Evolutionary conservation across 2,113 vertebrate genomes (phyloP), one percentile per base, ranked within the genome.

Genomic region (Coreoperca whiteheadi): DNA sequence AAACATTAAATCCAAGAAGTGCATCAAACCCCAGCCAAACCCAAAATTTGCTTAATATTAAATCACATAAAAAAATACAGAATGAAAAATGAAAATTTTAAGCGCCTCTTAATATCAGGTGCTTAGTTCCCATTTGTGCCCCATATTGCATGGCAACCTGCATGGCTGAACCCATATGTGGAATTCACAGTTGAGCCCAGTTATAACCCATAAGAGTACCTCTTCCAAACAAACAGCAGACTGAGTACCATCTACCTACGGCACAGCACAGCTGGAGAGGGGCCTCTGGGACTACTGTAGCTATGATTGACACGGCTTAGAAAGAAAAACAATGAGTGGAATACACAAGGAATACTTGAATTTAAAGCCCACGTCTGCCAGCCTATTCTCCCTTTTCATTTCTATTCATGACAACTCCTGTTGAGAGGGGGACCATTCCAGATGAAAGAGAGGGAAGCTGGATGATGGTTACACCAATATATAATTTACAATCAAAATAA

Each of bases 351-450:
- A 85, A 85, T 61, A 30, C 46, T 89, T 85, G 84, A 81, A 89
- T 89, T 86, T 84, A 85, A 90, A 87, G 85, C 77, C 34, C 67
- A 41, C 46, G n/a, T 76, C 82, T 88, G 82, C 79, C 71, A 73
- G 53, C 30, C 71, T 74, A 32, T 72, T 82, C 57, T 12, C 43
- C 2, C 28, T 54, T 72, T 83, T 63, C 25, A 83, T 86, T 79
- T 87, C 78, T 77, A 57, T 85, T 84, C 82, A 86, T 30, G 73
- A 85, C 12, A 72, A 30, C 65, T 84, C 63, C 82, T 51, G 83
- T 46, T 68, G 82, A 88, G 67, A 91, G 82, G 74, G 9, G 39
- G 20, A 73, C 54, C 76, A 41, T 57, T 78, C 21, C 50, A 86
- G 74, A 72, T 63, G 75, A 73, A 67, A 83, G 81, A 53, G 43